phyloP scores from a whole-genome alignment of 2,797 vertebrate genomes.

The Sphaeramia orbicularis region DNA sequence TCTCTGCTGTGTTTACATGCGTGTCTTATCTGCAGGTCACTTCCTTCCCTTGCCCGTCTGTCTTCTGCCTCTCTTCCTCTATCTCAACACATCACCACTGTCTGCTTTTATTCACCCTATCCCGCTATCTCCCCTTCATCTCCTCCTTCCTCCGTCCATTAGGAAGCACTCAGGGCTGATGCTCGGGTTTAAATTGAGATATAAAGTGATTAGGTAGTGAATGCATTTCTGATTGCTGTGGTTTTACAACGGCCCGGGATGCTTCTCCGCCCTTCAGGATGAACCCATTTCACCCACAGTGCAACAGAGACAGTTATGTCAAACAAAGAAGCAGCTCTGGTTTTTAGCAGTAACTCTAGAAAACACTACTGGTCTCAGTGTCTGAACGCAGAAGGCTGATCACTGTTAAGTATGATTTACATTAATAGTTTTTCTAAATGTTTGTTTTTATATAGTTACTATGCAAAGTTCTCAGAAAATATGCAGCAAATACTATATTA shows the following conservation, averaged over 20 bases:
- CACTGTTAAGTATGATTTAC: neutral
- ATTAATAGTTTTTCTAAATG: neutral
- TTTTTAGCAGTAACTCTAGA: slow-evolving; percentile 13
- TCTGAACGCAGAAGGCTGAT: neutral
- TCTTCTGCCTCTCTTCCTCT: slow-evolving; percentile 16
- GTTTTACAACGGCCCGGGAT: slow-evolving; percentile 46
- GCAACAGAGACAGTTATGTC: slow-evolving; percentile 14
- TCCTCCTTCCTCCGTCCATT: slow-evolving; percentile 73
- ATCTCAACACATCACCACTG: slow-evolving; percentile 24
- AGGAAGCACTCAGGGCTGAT: slow-evolving; percentile 81
- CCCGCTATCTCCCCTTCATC: slow-evolving; percentile 59
- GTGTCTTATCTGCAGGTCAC: slow-evolving; percentile 29
- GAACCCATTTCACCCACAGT: slow-evolving; percentile 54
- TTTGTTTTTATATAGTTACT: too few species aligned
- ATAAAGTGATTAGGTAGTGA: slow-evolving; percentile 82
- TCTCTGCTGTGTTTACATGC: neutral
- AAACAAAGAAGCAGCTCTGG: slow-evolving; percentile 1
- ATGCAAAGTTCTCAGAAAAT: neutral
- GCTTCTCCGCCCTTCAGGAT: slow-evolving; percentile 23
- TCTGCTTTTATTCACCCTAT: slow-evolving; percentile 36
- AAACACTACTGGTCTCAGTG: neutral
- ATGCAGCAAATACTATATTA: neutral
- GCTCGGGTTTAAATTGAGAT: slow-evolving; percentile 72
- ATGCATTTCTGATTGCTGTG: slow-evolving; percentile 71
- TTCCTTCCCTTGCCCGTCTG: slow-evolving; percentile 12